A percentile compares a stretch with the other conserved stretches of the same genome.
Conservation (phyloP, 2,113 vertebrate genomes). For the Prinia subflava region DNA sequence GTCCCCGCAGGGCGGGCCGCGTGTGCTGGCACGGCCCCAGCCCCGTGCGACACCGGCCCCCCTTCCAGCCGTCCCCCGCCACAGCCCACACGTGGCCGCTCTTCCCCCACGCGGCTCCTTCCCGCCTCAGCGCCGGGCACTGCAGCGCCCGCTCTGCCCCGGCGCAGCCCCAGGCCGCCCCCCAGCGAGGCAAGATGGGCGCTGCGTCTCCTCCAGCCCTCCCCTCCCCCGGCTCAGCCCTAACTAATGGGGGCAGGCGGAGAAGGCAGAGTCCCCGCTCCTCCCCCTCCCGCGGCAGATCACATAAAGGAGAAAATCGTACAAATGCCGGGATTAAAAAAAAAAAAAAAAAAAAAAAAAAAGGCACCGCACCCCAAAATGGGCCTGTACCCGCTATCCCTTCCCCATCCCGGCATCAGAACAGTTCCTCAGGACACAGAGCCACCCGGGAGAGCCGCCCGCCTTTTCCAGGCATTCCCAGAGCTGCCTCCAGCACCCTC, state of each 20-base stretch:
- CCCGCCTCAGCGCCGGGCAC: not conserved
- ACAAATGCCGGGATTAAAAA: accelerated
- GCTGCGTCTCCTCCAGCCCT: not conserved
- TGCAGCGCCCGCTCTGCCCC: not conserved
- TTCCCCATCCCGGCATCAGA: too few species aligned
- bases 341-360: accelerated
- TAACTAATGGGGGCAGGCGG: accelerated
- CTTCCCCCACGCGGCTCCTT: not conserved
- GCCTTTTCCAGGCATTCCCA: accelerated
- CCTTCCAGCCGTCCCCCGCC: not conserved
- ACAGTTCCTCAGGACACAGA: accelerated
- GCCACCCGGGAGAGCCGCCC: accelerated
- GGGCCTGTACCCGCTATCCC: accelerated
- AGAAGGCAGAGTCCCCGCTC: accelerated
- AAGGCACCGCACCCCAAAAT: accelerated
- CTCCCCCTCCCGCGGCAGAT: not conserved
- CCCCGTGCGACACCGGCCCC: not conserved
- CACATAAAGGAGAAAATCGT: accelerated
- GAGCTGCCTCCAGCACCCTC: too few species aligned
- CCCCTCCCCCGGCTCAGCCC: not conserved
- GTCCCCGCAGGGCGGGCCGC: not conserved
- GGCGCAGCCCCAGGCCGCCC: not conserved
- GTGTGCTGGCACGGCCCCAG: not conserved
- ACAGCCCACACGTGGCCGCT: not conserved
- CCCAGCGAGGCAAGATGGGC: accelerated